A percentile compares a stretch with the other conserved stretches of the same genome.
phyloP scores from a whole-genome alignment of 2,888 invertebrate genomes.

The Eubasilissa splendida region DNA sequence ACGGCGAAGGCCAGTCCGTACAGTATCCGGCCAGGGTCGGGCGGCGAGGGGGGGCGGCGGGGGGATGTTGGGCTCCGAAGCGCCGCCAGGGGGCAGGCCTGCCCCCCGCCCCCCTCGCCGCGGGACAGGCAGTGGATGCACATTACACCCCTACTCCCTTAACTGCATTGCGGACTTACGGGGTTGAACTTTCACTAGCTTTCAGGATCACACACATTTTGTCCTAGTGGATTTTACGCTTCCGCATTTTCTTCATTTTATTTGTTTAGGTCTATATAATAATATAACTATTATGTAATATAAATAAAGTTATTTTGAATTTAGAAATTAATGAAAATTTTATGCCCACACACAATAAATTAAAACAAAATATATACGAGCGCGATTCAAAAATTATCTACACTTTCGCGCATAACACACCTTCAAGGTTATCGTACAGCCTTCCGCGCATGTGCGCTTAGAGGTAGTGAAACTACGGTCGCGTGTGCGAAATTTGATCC shows the following conservation, averaged over 20 bases:
- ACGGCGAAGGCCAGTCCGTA: conserved; percentile 83
- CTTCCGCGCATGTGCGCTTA: too few relatives aligned
- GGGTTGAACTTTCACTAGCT: not conserved
- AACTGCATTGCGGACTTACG: conserved; percentile 13
- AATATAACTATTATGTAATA: not conserved
- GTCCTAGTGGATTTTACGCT: not conserved
- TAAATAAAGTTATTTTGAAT: too few relatives aligned
- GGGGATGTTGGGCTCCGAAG: conserved; percentile 61
- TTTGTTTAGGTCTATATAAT: not conserved
- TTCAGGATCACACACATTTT: not conserved
- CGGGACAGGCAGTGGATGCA: conserved; percentile 54
- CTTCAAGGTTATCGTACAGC: too few relatives aligned
- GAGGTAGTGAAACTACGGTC: too few relatives aligned
- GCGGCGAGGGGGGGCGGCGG: conserved; percentile 64
- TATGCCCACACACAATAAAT: too few relatives aligned
- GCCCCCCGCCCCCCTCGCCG: conserved; percentile 27
- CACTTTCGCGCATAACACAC: too few relatives aligned
- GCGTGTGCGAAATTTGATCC: too few relatives aligned
- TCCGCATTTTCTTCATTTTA: not conserved
- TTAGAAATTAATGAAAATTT: too few relatives aligned
- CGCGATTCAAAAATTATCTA: too few relatives aligned
- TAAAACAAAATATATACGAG: too few relatives aligned
- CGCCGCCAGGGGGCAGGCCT: conserved; percentile 45
- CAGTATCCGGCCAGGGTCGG: conserved; percentile 75
- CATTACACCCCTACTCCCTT: conserved; percentile 33